Base-by-base conservation (phyloP, 2,113 vertebrate species). In the Ammospiza caudacuta region DNA sequence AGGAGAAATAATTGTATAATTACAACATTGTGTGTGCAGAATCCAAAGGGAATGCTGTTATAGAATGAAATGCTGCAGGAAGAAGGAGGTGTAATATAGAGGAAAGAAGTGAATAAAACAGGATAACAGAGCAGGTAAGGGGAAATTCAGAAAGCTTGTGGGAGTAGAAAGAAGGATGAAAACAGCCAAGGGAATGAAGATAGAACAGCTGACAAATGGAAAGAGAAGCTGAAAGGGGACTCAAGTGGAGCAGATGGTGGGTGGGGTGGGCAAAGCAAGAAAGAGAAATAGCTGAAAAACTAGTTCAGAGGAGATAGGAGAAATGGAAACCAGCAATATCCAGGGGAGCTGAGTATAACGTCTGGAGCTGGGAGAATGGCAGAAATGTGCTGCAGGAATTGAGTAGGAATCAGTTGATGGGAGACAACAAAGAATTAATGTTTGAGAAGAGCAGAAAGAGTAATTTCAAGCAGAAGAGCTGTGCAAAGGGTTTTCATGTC, bases 121-220 rank as follows among this genome's bases (percentile, higher is more conserved):
- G 68, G 69, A 19, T 89, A 92, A 66, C 37, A 62, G 94, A 75
- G 54, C 62, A 90, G 84, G 84, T 96, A 92, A 95, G 43, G 25
- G 61, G 75, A 76, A 91, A 73, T 83, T 62, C 84, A 67, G 63
- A 89, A 87, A 89, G 51, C 81, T 37, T 73, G 84, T 83, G 84
- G 89, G 95, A 90, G 51, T 66, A 94, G 49, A 76, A 91, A 77
- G 59, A 58, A 83, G 89, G 91, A 77, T 58, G 87, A 89, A 91
- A 89, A 91, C n/a, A 92, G 83, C 63, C 64, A 86, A 70, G 46
- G 66, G 41, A 92, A 51, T 73, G 55, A 39, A 55, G 72, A 66
- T 46, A 68, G 55, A 92, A 73, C 31, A 94, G 87, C 77, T 87
- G 89, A 92, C 54, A 92, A 87, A 83, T 12, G 33, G 74, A 83